phyloP scores from a whole-genome alignment of 2,113 vertebrate genomes.

The Eupsittula cactorum region DNA sequence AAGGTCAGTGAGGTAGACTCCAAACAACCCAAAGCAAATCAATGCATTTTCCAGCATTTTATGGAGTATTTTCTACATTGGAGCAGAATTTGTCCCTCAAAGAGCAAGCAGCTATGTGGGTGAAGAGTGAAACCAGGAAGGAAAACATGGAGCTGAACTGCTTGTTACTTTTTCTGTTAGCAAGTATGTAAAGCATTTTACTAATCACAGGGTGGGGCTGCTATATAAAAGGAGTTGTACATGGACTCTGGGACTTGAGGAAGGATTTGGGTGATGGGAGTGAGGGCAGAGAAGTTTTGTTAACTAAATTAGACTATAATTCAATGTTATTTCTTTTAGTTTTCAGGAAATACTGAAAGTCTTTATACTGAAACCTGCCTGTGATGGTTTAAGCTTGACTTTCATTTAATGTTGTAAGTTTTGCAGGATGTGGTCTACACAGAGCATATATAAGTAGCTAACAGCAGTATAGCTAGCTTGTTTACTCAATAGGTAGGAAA shows the following conservation, averaged over 20 bases:
- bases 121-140: background rate
- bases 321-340: background rate
- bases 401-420: background rate
- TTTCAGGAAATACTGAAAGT: background rate
- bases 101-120: background rate
- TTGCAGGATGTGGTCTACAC: background rate
- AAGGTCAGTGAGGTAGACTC: background rate
- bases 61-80: background rate
- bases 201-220: background rate
- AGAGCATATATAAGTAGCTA: background rate
- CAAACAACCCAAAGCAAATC: background rate
- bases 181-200: rapidly evolving
- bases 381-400: background rate
- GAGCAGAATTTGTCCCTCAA: background rate
- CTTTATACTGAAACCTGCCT: background rate
- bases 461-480: background rate
- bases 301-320: background rate
- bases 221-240: background rate
- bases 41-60: background rate
- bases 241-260: rapidly evolving
- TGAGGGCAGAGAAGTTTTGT: background rate
- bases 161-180: background rate
- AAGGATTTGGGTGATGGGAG: background rate
- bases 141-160: background rate
- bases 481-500: background rate